Evolutionary conservation across 2,888 invertebrate genomes (phyloP).

Genomic region (Omphaloscelis lunosa): DNA sequence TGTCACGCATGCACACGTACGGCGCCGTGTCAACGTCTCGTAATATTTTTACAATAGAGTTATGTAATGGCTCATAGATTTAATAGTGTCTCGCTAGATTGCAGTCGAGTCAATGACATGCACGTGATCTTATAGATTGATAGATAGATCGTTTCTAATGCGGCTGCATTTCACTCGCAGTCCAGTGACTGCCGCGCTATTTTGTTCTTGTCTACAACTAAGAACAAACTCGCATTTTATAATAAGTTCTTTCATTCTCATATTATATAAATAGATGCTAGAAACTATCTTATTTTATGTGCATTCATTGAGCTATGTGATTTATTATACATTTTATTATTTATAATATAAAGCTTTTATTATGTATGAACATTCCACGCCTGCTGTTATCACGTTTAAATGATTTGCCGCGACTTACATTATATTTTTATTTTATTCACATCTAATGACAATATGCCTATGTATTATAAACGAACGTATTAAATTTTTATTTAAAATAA

Average conservation of each 20-base stretch:
- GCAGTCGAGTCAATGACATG: conserved; percentile 59
- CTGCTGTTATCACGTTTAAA: conserved; percentile 68
- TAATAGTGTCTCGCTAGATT: conserved; percentile 58
- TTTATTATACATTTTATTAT: conserved; percentile 34
- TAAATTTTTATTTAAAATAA: conserved; percentile 71
- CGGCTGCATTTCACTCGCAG: conserved; percentile 52
- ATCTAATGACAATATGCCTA: conserved; percentile 82
- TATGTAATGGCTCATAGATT: conserved; percentile 54
- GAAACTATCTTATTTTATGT: conserved; percentile 24
- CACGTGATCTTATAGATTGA: conserved; percentile 57
- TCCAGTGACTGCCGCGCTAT: conserved; percentile 36
- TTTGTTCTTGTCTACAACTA: conserved; percentile 45
- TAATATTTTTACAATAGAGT: conserved; percentile 51
- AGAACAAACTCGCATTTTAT: conserved; percentile 47
- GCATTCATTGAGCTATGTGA: conserved; percentile 32
- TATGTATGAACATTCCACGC: conserved; percentile 70
- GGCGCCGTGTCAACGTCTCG: conserved; percentile 42
- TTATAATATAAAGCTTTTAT: conserved; percentile 30
- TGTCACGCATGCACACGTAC: conserved; percentile 52
- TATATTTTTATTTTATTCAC: conserved; percentile 66
- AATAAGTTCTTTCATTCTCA: conserved; percentile 33
- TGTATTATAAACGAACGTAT: conserved; percentile 73
- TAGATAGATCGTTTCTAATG: conserved; percentile 52
- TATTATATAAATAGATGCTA: conserved; percentile 29
- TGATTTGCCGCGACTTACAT: conserved; percentile 70